Evolutionary conservation across 1,140 invertebrate species (phyloP).

Genomic region (Whitmania pigra): DNA sequence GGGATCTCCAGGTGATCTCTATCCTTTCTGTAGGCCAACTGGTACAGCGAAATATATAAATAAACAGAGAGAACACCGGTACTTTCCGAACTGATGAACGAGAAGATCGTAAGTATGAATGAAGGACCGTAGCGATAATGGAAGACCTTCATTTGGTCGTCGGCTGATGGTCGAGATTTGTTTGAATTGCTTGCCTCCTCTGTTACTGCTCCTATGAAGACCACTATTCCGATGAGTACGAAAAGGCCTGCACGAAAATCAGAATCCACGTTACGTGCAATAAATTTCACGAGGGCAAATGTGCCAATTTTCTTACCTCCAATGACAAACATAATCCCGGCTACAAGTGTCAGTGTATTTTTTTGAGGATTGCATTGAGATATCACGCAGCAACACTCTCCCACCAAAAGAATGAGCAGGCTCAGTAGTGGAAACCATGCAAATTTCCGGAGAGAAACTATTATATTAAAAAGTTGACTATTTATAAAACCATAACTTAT

Average conservation of each 20-base stretch:
- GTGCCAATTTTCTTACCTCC: slow-evolving; percentile 18
- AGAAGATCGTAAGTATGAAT: slow-evolving; percentile 40
- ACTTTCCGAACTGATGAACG: slow-evolving; percentile 38
- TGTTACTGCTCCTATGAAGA: slow-evolving; percentile 41
- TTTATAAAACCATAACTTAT: not conserved
- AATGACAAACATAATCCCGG: slow-evolving; percentile 27
- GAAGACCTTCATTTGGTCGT: slow-evolving; percentile 34
- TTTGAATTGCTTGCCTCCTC: slow-evolving; percentile 36
- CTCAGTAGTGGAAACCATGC: slow-evolving; percentile 26
- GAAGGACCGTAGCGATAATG: slow-evolving; percentile 38
- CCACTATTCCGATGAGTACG: slow-evolving; percentile 38
- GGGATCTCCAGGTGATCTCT: slow-evolving; percentile 32
- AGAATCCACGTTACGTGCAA: slow-evolving; percentile 17
- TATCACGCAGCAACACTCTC: slow-evolving; percentile 24
- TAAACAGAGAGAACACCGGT: slow-evolving; percentile 42
- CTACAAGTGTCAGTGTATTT: slow-evolving; percentile 23
- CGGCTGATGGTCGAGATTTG: slow-evolving; percentile 32
- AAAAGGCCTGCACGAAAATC: slow-evolving; percentile 32
- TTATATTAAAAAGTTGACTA: not conserved
- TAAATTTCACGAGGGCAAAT: not conserved
- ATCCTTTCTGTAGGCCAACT: slow-evolving; percentile 38
- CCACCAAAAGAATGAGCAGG: slow-evolving; percentile 23
- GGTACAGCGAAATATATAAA: slow-evolving; percentile 39
- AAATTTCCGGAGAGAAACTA: slow-evolving; percentile 26
- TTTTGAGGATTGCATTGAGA: slow-evolving; percentile 24